Percentiles rank a stretch among this genome's conserved stretches.
Evolutionary conservation across 2,113 vertebrate species (phyloP).

Genomic region (Oncorhynchus clarkii): DNA sequence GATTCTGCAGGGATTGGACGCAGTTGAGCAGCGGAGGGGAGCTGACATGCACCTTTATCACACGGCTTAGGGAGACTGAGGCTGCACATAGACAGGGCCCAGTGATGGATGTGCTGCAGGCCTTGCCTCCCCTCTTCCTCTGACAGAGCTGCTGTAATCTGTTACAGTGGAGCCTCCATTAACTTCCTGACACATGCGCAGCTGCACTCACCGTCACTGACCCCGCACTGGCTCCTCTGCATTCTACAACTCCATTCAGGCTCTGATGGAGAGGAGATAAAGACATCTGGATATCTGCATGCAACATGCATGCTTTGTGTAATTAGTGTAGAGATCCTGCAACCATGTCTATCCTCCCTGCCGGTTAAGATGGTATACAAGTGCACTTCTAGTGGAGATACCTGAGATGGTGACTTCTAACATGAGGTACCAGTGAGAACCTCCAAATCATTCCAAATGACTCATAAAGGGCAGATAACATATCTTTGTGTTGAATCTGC

Average conservation of each 20-base stretch:
- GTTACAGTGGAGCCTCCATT: conserved; percentile 72
- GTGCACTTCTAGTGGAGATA: no score
- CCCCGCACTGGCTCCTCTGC: conserved; percentile 42
- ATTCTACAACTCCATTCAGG: conserved; percentile 28
- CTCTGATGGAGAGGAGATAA: neutral
- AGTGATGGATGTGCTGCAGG: conserved; percentile 72
- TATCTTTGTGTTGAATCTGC: neutral
- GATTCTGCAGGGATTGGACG: conserved; percentile 57
- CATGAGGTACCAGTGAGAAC: no score
- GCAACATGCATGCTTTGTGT: neutral
- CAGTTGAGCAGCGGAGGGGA: conserved; percentile 66
- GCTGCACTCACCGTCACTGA: conserved; percentile 60
- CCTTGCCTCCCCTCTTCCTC: conserved; percentile 62
- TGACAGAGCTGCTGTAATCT: conserved; percentile 75
- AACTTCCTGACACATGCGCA: conserved; percentile 66
- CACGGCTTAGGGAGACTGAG: conserved; percentile 28
- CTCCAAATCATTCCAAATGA: neutral
- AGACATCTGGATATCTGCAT: neutral
- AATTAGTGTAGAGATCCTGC: no score
- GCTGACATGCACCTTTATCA: conserved; percentile 75
- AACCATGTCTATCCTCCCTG: no score
- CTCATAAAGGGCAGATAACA: neutral
- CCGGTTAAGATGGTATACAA: no score
- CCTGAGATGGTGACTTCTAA: no score
- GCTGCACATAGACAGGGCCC: conserved; percentile 63